Evolutionary conservation across 2,888 invertebrate genomes (phyloP).

Genomic region (Malacosoma neustria): DNA sequence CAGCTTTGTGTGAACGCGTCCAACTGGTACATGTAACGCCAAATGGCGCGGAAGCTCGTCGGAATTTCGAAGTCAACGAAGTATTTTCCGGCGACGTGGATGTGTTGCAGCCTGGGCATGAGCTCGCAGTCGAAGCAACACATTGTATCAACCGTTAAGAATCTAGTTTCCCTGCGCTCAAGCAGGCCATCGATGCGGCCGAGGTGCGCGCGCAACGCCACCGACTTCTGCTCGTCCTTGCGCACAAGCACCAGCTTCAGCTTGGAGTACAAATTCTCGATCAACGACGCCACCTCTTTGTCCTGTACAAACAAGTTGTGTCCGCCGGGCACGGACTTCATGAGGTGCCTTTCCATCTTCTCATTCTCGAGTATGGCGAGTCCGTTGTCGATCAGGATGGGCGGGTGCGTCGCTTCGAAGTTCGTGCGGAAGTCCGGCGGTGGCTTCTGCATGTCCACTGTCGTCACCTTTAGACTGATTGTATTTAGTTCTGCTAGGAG

Average conservation of each 20-base stretch:
- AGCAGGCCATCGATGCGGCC: conserved; percentile 92
- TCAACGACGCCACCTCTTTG: conserved; percentile 94
- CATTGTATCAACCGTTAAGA: conserved; percentile 97
- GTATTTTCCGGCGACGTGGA: conserved; percentile 96
- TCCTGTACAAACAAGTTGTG: conserved; percentile 97
- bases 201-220: conserved; percentile 86
- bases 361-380: conserved; percentile 96
- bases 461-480: conserved; percentile 93
- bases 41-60: conserved; percentile 86
- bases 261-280: conserved; percentile 98
- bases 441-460: conserved; percentile 96
- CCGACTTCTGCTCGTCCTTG: conserved; percentile 90
- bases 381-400: conserved; percentile 94
- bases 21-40: conserved; percentile 99
- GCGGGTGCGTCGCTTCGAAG: conserved; percentile 96
- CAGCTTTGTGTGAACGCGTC: conserved; percentile 99
- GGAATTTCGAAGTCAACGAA: conserved; percentile 91
- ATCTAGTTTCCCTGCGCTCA: conserved; percentile 87
- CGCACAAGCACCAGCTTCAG: conserved; percentile 96
- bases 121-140: conserved; percentile 99
- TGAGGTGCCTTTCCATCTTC: conserved; percentile 95
- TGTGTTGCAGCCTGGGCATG: conserved; percentile 98
- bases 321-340: conserved; percentile 96
- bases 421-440: conserved; percentile 94
- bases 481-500: conserved; percentile 95